Base-by-base conservation (phyloP, 2,113 vertebrate genomes). In the Catharus minimus region DNA sequence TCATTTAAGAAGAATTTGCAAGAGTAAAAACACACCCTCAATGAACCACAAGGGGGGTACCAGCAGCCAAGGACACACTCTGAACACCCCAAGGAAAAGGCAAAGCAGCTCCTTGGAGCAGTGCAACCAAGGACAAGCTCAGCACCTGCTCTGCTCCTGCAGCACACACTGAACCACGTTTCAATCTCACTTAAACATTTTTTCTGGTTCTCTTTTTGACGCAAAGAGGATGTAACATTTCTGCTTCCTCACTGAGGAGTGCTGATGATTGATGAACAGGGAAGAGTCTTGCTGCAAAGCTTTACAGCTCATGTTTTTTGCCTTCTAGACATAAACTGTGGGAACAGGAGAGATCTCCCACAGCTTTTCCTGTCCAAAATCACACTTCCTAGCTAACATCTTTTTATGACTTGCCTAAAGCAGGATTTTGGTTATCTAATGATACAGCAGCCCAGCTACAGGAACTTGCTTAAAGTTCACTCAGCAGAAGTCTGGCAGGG, bases 121-220 rank as follows among this genome's bases (percentile, higher is more conserved):
- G 27, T 0, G 23, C 55, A 49, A 65, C 43, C 69, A 76, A 69
- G 86, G 73, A 26, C 89, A 89, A 12, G 52, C 73, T 38, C 39
- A 8, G 8, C 56, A 78, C 56, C 78, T 66, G 60, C 5, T 61
- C 68, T 58, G 26, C 32, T 15, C 46, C 58, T 18, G 50, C 58
- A 72, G 62, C 79, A 67, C 64, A 55, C 36, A 24, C 15, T 0
- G 0, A 65, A 23, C 18, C 39, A n/a, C 0, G 0, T 57, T 60
- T 77, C n/a, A 19, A 14, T 38, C 73, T 74, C 76, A 64, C 24
- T 47, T 22, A 32, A 38, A 75, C 9, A 17, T 4, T 12, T 67
- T 32, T 44, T 32, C 32, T 67, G 21, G 52, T 33, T 75, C 38
- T 78, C 67, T 75, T 86, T 88, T n/a, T n/a, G 5, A 53, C 28